Evolutionary conservation across 2,113 vertebrate species (phyloP), one percentile per base, ranked within the genome.

Genomic region (Oryzias javanicus): DNA sequence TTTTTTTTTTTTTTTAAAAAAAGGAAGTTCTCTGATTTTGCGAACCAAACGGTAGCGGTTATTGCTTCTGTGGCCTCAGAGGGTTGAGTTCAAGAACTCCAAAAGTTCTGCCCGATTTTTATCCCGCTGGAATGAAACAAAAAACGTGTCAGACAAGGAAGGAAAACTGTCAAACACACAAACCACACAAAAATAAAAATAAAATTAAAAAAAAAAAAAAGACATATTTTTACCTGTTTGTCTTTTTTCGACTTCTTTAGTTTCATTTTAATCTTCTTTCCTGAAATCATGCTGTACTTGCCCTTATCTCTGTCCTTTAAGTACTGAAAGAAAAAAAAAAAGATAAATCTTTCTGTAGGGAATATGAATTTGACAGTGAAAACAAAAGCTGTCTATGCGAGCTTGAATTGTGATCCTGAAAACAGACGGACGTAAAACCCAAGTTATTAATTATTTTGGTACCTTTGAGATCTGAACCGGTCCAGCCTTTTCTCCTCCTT

Each of bases 211-310:
- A n/a, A n/a, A n/a, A n/a, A n/a, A n/a, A n/a, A n/a, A n/a, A n/a
- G n/a, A 35, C 5, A 44, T 7, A n/a, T 2, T 6, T 42, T 72
- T 87, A 95, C 94, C 93, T 95, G 93, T 82, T 96, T 95, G 83
- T 96, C 94, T 71, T 93, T 92, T 86, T 94, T 96, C 58, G 93
- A 93, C 78, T 96, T 96, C 85, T 96, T 95, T 70, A 97, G 92
- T 87, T 93, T 96, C 94, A 97, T 94, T 80, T 95, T 96, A 45
- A 96, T 96, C 86, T 94, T 96, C 86, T 94, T 95, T 76, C 95
- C 94, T 29, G 94, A 94, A 84, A 97, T 95, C 94, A 94, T 95
- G 78, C 94, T 97, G 88, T 93, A 96, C 78, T 93, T 95, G 61
- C 94, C 93, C 66, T 92, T 95, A 89, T 93, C 93, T 70, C 89